Evolutionary conservation across 1,140 invertebrate species (phyloP).

Genomic region (Drosophila mauritiana): DNA sequence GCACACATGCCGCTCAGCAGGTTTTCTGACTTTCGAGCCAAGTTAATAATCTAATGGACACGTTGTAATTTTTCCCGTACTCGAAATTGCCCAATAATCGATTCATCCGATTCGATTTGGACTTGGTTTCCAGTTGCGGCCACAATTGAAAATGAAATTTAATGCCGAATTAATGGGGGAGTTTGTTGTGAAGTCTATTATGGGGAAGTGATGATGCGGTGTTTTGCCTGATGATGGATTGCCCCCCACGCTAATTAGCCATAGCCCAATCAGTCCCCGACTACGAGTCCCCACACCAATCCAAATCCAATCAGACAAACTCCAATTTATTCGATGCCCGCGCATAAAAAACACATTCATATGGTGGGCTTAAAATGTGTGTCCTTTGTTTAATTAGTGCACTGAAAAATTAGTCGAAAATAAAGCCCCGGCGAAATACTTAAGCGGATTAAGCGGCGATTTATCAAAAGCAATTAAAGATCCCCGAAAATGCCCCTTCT

Average conservation of each 20-base stretch:
- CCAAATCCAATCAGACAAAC: conserved; percentile 46
- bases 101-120: conserved; percentile 67
- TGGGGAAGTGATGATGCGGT: conserved; percentile 58
- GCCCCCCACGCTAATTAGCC: conserved; percentile 64
- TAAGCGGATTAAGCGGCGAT: conserved; percentile 81
- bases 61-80: conserved; percentile 68
- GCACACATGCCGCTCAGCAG: conserved; percentile 66
- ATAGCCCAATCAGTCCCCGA: conserved; percentile 10
- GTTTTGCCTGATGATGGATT: conserved; percentile 61
- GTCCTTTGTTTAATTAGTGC: conserved; percentile 82
- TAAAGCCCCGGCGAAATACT: conserved; percentile 43
- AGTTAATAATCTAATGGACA: conserved; percentile 80
- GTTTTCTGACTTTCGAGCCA: conserved; percentile 55
- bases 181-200: conserved; percentile 34
- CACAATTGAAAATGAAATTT: conserved; percentile 72
- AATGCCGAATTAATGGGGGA: conserved; percentile 70
- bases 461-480: conserved; percentile 82
- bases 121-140: conserved; percentile 60
- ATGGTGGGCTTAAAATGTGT: conserved; percentile 58
- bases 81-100: conserved; percentile 68
- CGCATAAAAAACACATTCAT: conserved; percentile 12
- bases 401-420: conserved; percentile 72
- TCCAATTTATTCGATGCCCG: conserved; percentile 72
- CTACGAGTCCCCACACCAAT: not conserved
- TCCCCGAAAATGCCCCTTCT: conserved; percentile 50